phyloP scores from a whole-genome alignment of 2,888 invertebrate genomes.

The Clitarchus hookeri region DNA sequence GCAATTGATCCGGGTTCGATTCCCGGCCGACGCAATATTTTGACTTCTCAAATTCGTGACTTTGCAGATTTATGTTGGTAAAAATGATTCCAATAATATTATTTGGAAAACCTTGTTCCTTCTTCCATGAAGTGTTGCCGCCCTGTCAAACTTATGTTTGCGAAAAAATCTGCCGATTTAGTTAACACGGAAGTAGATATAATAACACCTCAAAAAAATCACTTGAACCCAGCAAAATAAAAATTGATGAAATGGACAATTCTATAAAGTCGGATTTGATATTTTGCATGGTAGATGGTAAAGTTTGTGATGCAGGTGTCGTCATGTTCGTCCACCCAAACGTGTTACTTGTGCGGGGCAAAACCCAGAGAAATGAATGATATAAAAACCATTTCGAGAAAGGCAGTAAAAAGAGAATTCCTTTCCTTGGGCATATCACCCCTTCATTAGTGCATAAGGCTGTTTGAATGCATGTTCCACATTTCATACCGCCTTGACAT shows the following conservation, averaged over 20 bases:
- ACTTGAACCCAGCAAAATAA: constrained; percentile 19
- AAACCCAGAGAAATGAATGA: constrained; percentile 37
- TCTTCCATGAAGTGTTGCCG: neutral
- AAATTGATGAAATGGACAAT: neutral
- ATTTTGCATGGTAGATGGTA: constrained; percentile 43
- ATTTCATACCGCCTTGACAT: constrained; percentile 45
- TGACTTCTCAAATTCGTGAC: constrained; percentile 24
- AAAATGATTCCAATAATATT: neutral
- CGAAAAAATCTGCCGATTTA: constrained; percentile 36
- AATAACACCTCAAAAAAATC: constrained; percentile 39
- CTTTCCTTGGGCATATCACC: constrained; percentile 44
- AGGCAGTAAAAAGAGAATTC: neutral
- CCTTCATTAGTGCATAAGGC: constrained; percentile 49
- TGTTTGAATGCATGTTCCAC: constrained; percentile 49
- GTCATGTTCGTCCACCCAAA: constrained; percentile 38
- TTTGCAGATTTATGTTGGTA: neutral
- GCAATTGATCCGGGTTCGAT: too few species aligned
- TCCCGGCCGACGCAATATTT: too few species aligned
- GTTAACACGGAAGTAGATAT: constrained; percentile 35
- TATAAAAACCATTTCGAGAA: neutral
- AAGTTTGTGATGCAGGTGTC: constrained; percentile 42
- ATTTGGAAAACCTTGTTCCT: neutral
- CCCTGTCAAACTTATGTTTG: constrained; percentile 41
- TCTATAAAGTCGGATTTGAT: constrained; percentile 37
- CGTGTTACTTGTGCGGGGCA: constrained; percentile 42